Conservation (phyloP, 2,113 vertebrate species). For the Lota lota region DNA sequence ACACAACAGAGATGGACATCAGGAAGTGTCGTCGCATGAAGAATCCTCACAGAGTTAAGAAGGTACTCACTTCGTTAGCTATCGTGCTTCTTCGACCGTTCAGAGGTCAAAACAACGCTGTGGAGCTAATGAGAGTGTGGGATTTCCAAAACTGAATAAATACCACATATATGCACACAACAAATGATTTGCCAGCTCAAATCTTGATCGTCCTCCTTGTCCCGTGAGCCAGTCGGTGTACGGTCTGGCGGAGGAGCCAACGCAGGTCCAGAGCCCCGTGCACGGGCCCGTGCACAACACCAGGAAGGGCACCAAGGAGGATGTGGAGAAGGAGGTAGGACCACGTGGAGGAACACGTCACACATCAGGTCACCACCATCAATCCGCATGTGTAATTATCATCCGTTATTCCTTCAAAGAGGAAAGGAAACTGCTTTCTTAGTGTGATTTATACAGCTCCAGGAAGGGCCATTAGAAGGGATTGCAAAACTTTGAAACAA, state of each 20-base stretch:
- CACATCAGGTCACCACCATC: too few relatives aligned
- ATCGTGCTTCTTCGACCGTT: background rate
- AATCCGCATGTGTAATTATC: too few relatives aligned
- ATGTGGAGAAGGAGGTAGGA: constrained; percentile 88
- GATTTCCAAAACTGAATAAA: too few relatives aligned
- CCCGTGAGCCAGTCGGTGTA: constrained; percentile 84
- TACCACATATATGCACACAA: too few relatives aligned
- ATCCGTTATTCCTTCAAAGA: too few relatives aligned
- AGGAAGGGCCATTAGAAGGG: too few relatives aligned
- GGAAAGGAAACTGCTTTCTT: too few relatives aligned
- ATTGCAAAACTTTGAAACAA: too few relatives aligned
- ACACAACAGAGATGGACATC: constrained; percentile 99
- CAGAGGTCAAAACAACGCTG: background rate
- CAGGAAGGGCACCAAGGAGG: constrained; percentile 92
- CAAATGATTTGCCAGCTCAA: too few relatives aligned
- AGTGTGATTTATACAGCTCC: too few relatives aligned
- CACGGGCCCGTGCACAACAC: constrained; percentile 80
- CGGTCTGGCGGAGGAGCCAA: constrained; percentile 85
- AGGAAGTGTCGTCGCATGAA: constrained; percentile 97
- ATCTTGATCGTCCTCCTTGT: background rate
- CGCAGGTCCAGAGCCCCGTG: constrained; percentile 86
- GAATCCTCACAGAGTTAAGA: constrained; percentile 95
- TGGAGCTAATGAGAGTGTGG: too few relatives aligned
- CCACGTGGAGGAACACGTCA: too few relatives aligned
- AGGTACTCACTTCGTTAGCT: constrained; percentile 70